Evolutionary conservation across 2,888 invertebrate species (phyloP).

Genomic region (Drosophila mulleri): DNA sequence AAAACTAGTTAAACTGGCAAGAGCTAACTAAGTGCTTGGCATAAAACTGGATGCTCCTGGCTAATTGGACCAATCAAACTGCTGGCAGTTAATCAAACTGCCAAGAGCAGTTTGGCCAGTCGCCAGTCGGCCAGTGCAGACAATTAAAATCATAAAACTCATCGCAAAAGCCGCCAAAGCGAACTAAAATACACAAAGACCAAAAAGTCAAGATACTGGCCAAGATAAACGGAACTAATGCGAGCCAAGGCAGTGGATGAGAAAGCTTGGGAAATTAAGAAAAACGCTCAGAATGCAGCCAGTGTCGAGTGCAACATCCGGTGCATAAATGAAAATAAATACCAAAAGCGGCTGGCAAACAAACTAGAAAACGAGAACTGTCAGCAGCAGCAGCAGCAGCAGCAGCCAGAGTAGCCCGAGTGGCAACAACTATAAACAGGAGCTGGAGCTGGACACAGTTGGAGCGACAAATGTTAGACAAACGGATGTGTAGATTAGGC

Average conservation of each 20-base stretch:
- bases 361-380: constrained; percentile 52
- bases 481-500: constrained; percentile 78
- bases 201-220: constrained; percentile 43
- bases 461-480: constrained; percentile 71
- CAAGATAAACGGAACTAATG: constrained; percentile 76
- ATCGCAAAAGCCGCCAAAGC: constrained; percentile 41
- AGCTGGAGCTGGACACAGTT: constrained; percentile 40
- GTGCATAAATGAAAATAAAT: constrained; percentile 78
- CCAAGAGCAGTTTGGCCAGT: constrained; percentile 39
- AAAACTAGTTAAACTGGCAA: constrained; percentile 13
- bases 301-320: constrained; percentile 70
- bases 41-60: constrained; percentile 29
- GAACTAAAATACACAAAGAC: constrained; percentile 44
- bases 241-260: constrained; percentile 45
- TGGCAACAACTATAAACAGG: constrained; percentile 12
- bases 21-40: constrained; percentile 25
- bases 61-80: constrained; percentile 58
- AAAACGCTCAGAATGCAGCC: constrained; percentile 52
- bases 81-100: constrained; percentile 68
- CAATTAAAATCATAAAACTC: constrained; percentile 70
- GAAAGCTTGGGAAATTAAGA: constrained; percentile 63
- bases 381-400: constrained; percentile 52
- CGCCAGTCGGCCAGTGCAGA: constrained; percentile 31
- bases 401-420: neutral
- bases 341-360: constrained; percentile 34